Evolutionary conservation across 2,888 invertebrate genomes (phyloP).

Genomic region (Notocelia uddmanniana): DNA sequence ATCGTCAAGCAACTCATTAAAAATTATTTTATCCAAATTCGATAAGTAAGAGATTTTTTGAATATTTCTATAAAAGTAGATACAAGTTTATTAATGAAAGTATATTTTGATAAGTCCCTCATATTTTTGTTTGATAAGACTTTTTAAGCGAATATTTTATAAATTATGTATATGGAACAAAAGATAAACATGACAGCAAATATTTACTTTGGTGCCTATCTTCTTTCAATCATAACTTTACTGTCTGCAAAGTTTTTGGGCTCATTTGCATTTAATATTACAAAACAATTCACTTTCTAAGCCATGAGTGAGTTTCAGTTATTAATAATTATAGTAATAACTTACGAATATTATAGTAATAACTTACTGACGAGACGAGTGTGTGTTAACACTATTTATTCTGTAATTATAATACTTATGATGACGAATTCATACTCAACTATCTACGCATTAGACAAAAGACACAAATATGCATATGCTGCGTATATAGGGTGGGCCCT

Average conservation of each 20-base stretch:
- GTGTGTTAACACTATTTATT: too few relatives aligned
- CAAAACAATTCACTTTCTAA: slow-evolving; percentile 35
- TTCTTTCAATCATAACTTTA: slow-evolving; percentile 25
- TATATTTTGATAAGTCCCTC: neutral
- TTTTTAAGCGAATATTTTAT: neutral
- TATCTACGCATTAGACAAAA: too few relatives aligned
- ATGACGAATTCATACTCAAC: too few relatives aligned
- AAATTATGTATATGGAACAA: neutral
- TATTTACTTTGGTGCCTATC: neutral
- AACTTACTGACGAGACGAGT: neutral
- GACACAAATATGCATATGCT: too few relatives aligned
- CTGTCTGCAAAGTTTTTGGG: slow-evolving; percentile 42
- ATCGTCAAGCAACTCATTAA: too few relatives aligned
- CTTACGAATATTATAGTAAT: too few relatives aligned
- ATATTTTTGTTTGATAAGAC: too few relatives aligned
- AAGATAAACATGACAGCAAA: slow-evolving; percentile 3
- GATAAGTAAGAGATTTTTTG: too few relatives aligned
- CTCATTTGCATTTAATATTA: slow-evolving; percentile 32
- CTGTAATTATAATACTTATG: too few relatives aligned
- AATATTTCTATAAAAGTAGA: neutral
- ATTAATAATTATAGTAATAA: neutral
- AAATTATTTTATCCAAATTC: too few relatives aligned
- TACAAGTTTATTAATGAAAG: neutral
- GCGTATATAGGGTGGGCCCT: too few relatives aligned
- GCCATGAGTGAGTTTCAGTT: slow-evolving; percentile 1